Conservation (phyloP, 1,140 invertebrate genomes). For the Leptoteleia sp. region DNA sequence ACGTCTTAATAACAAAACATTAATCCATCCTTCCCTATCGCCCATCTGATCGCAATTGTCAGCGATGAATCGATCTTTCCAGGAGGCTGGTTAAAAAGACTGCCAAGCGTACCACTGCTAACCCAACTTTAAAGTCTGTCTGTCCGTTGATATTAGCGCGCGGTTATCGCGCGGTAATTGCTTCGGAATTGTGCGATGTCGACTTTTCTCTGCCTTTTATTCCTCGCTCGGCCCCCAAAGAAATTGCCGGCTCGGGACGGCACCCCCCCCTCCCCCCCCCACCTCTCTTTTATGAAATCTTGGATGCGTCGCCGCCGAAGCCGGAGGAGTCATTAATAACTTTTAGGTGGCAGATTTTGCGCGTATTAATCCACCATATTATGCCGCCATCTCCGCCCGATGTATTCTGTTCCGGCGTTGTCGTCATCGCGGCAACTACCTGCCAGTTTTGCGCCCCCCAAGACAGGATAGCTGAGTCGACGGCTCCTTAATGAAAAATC, state of each 20-base stretch:
- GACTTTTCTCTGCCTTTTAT: conserved; percentile 67
- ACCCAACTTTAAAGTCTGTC: conserved; percentile 36
- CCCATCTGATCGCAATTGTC: conserved; percentile 16
- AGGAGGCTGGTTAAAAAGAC: conserved; percentile 34
- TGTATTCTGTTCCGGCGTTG: conserved; percentile 66
- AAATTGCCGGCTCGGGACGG: conserved; percentile 58
- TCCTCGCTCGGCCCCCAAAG: conserved; percentile 32
- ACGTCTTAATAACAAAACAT: conserved; percentile 15
- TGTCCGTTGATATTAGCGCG: conserved; percentile 47
- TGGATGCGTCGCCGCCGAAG: conserved; percentile 74
- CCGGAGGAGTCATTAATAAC: conserved; percentile 80
- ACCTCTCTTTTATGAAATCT: conserved; percentile 76
- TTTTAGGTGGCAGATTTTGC: conserved; percentile 81
- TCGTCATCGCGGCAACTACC: conserved; percentile 63
- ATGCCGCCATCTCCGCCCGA: conserved; percentile 72
- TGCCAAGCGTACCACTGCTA: conserved; percentile 15
- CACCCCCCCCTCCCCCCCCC: no score
- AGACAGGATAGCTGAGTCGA: conserved; percentile 80
- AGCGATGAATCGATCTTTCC: conserved; percentile 39
- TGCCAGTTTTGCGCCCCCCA: conserved; percentile 67
- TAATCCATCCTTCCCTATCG: conserved; percentile 1
- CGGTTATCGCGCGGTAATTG: conserved; percentile 52
- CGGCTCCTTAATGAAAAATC: conserved; percentile 81
- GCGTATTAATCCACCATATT: conserved; percentile 81
- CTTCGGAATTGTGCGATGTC: conserved; percentile 59